Conservation (phyloP, 2,797 vertebrate genomes). For the Tokudaia tokunoshimensis region DNA sequence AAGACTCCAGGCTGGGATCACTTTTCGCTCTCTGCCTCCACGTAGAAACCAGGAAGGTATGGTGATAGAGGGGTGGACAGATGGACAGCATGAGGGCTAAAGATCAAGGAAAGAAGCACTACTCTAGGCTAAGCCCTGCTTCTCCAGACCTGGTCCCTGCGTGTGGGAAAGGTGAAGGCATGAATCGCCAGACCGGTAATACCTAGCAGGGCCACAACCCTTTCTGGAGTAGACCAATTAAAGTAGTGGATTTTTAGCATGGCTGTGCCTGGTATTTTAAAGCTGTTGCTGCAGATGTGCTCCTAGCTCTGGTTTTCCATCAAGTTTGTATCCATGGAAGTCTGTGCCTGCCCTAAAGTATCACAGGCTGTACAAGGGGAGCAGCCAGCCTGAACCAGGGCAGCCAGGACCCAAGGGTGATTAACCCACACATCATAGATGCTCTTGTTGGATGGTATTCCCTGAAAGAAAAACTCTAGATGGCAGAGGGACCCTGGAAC, state of each 20-base stretch:
- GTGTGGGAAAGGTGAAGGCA: neutral
- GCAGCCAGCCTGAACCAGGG: slow-evolving; percentile 59
- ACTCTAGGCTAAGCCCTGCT: neutral
- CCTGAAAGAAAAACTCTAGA: slow-evolving; percentile 92
- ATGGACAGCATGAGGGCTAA: neutral
- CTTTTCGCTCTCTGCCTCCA: slow-evolving; percentile 20
- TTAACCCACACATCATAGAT: slow-evolving; percentile 90
- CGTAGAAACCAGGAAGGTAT: slow-evolving; percentile 36
- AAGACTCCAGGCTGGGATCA: neutral
- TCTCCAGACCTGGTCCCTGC: neutral
- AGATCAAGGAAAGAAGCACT: slow-evolving; percentile 23
- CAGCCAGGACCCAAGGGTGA: slow-evolving; percentile 73
- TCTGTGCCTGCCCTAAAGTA: no score
- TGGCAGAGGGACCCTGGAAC: slow-evolving; percentile 89
- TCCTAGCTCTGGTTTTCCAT: neutral
- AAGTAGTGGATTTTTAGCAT: neutral
- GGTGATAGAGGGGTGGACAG: slow-evolving; percentile 58
- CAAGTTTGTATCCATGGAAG: neutral
- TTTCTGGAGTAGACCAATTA: slow-evolving; percentile 56
- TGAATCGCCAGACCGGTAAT: neutral
- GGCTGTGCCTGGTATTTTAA: slow-evolving; percentile 13
- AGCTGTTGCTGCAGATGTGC: neutral
- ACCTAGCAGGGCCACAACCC: neutral
- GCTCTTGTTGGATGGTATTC: slow-evolving; percentile 94
- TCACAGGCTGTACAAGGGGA: slow-evolving; percentile 71